Evolutionary conservation across 2,797 vertebrate genomes (phyloP), one percentile per base, ranked within the genome.

Genomic region (Channa striata): DNA sequence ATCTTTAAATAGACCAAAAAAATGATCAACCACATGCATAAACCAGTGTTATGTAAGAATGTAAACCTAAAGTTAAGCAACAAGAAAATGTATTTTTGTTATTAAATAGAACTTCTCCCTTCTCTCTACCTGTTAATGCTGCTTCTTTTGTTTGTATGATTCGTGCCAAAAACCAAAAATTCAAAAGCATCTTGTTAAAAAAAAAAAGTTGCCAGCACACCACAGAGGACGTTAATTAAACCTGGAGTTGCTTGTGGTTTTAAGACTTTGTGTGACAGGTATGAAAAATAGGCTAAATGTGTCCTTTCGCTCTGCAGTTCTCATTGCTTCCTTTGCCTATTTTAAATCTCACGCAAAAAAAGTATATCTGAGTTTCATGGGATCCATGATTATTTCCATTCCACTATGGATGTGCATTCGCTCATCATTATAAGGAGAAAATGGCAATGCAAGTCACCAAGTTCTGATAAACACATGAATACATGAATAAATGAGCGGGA

Each of bases 381-480:
- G 68, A 89, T 84, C 71, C 63, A 44, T 83, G 83, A 85, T 84
- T 86, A 87, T 89, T 91, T 78, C 81, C 72, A 83, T 80, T 82
- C 56, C 83, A 72, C 74, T 63, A 68, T 63, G 60, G 83, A 85
- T 86, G 81, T 83, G 87, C 75, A 82, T 89, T 89, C 76, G 12
- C 81, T 88, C 82, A 82, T 89, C 83, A 85, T 92, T 91, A 89
- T 83, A 40, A 74, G 79, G 74, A 77, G 81, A 86, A 87, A 90
- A 92, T 83, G 82, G 85, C 73, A 82, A 85, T 37, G 80, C 81
- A 77, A 87, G 83, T 73, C 82, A 34, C 71, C 82, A 84, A 90
- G 78, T 91, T 90, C 85, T 89, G 86, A 90, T 88, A 90, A 92
- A 91, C 82, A 88, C 87, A 87, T 90, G 90, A 92, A 92, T 91